phyloP scores from a whole-genome alignment of 92 coral and sea anemone species.

The Scolanthus callimorphus region DNA sequence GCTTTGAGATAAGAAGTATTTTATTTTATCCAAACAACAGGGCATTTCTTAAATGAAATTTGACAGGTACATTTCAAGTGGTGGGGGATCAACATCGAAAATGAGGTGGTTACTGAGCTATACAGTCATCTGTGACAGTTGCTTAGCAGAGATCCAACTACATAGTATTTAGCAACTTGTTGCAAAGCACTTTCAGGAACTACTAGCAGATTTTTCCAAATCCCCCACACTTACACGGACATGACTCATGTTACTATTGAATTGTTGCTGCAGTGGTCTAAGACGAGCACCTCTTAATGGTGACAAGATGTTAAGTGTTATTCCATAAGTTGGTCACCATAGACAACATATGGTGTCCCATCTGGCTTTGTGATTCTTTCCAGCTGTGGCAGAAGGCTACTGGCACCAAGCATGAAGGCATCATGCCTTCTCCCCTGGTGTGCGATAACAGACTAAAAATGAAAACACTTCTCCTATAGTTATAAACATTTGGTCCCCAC shows the following conservation, averaged over 20 bases:
- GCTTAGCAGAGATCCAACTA: conserved; percentile 23
- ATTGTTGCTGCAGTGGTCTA: conserved; percentile 16
- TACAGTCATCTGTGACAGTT: conserved; percentile 39
- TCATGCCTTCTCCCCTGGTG: conserved; percentile 63
- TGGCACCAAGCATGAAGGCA: conserved; percentile 51
- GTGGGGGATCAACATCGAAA: not conserved
- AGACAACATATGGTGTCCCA: conserved; percentile 38
- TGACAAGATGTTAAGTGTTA: conserved; percentile 41
- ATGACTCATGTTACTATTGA: conserved; percentile 42
- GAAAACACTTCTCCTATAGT: too few relatives aligned
- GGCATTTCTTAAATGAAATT: too few relatives aligned
- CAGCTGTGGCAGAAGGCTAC: conserved; percentile 36
- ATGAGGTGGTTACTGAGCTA: conserved; percentile 23
- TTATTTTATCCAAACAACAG: too few relatives aligned
- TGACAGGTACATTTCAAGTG: too few relatives aligned
- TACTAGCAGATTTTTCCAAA: conserved; percentile 34
- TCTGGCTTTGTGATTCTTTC: conserved; percentile 10
- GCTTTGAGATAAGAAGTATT: too few relatives aligned
- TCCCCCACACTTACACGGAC: conserved; percentile 46
- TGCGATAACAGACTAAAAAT: conserved; percentile 8
- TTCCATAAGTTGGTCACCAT: conserved; percentile 49
- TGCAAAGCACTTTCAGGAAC: conserved; percentile 31
- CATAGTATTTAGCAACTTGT: conserved; percentile 30
- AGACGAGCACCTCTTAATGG: conserved; percentile 48
- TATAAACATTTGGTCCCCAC: too few relatives aligned